Conservation (phyloP, 2,113 vertebrate genomes). For the Platichthys stellatus region DNA sequence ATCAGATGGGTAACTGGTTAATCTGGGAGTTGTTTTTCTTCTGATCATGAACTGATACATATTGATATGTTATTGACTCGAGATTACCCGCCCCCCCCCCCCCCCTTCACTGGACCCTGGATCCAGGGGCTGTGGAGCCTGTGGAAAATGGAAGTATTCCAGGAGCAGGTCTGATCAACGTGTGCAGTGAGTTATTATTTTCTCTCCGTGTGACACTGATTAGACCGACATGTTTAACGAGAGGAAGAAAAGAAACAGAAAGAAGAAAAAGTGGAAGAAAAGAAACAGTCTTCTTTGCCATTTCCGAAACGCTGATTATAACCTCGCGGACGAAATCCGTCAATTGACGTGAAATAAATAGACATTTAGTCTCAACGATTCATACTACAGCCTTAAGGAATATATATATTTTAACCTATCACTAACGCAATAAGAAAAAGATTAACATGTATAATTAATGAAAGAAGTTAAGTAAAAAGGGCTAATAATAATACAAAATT, state of each 20-base stretch:
- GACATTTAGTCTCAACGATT: background rate
- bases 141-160: slow-evolving; percentile 4
- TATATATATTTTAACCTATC: no score
- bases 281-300: slow-evolving; percentile 13
- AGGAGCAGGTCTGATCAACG: slow-evolving; percentile 37
- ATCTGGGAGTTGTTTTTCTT: background rate
- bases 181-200: slow-evolving; percentile 39
- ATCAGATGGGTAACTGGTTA: slow-evolving; percentile 6
- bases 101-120: background rate
- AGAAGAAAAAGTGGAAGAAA: slow-evolving; percentile 41
- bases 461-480: no score
- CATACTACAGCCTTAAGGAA: no score
- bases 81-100: no score
- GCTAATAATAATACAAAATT: no score
- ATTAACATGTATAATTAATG: no score
- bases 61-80: background rate
- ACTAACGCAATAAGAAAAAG: no score
- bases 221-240: slow-evolving; percentile 45
- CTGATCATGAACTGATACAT: background rate
- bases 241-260: slow-evolving; percentile 40
- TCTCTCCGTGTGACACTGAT: slow-evolving; percentile 56
- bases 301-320: slow-evolving; percentile 52
- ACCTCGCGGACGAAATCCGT: background rate
- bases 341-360: background rate
- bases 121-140: no score